phyloP scores from a whole-genome alignment of 2,113 vertebrate species.

The Semicossyphus pulcher region DNA sequence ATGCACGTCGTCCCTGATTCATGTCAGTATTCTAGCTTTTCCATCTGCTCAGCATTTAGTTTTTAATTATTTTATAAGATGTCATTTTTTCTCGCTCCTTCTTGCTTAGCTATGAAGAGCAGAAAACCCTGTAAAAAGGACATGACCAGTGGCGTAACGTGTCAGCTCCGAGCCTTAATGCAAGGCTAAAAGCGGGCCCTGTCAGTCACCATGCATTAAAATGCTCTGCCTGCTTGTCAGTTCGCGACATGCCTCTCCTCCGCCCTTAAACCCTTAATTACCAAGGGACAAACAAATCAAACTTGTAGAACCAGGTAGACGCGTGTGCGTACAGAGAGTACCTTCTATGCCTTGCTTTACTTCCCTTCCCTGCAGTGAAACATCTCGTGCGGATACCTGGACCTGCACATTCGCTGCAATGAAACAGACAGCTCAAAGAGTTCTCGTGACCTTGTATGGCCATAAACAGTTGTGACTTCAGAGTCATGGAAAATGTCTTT shows the following conservation, averaged over 20 bases:
- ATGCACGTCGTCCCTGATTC: background rate
- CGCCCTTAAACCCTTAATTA: too few relatives aligned
- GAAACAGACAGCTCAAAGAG: slow-evolving; percentile 9
- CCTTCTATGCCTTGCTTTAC: background rate
- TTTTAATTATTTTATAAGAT: background rate
- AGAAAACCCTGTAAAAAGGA: too few relatives aligned
- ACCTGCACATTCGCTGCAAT: background rate
- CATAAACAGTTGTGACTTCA: background rate
- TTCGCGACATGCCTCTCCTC: too few relatives aligned
- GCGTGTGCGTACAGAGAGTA: too few relatives aligned
- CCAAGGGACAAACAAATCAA: too few relatives aligned
- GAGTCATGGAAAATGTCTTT: slow-evolving; percentile 52
- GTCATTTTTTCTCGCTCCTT: too few relatives aligned
- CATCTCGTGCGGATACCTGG: slow-evolving; percentile 34
- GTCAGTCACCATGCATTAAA: too few relatives aligned
- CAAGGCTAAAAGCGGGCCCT: too few relatives aligned
- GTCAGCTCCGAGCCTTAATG: too few relatives aligned
- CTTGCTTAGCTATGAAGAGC: too few relatives aligned
- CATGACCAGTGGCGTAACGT: too few relatives aligned
- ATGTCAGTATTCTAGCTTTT: background rate
- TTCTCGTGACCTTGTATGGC: slow-evolving; percentile 61
- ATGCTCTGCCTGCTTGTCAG: too few relatives aligned
- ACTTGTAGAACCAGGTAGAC: background rate
- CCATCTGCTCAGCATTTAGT: background rate
- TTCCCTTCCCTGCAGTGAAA: background rate